Evolutionary conservation across 2,797 vertebrate species (phyloP), one percentile per base, ranked within the genome.

Genomic region (Bradypodion pumilum): DNA sequence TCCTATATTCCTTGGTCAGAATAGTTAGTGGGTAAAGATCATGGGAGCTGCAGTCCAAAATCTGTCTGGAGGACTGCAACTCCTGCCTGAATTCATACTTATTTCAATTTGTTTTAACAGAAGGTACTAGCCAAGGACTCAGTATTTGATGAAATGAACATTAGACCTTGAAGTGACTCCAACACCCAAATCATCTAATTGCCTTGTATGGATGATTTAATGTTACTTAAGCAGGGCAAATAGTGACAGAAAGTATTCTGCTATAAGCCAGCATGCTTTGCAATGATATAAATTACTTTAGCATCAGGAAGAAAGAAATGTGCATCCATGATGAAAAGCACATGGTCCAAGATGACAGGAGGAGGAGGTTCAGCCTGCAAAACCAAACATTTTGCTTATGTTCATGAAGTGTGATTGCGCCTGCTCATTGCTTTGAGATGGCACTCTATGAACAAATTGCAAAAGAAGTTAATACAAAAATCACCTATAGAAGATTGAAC

Each of bases 321-420:
- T 1, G 5, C 62, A 83, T 75, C 32, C 35, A 1, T 0, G 40
- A 42, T 84, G 79, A 62, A 77, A 86, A 86, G 52, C 23, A 76
- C 44, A 44, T 80, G 80, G 70, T 52, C 32, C 23, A 27, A 5
- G 0, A 74, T 13, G 85, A 70, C 49, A 66, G 42, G 68, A 77
- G 25, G 29, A 78, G 3, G 74, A 81, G 66, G 73, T 68, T 66
- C 74, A 81, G 81, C 66, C 37, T 37, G 74, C 69, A 68, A 85
- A 82, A 8, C 5, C 72, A 59, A 59, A 32, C 21, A 69, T 81
- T 81, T 62, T 37, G 3, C 46, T 74, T 85, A 37, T 42, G 59
- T n/a, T 27, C 15, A 68, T 70, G 84, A 78, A 0, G 0, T 7
- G 63, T 21, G 62, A 74, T 0, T 49, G 0, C 1, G 25, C 16